These are phyloP conservation scores for Tenthredo notha DNA, from an alignment of 2,888 invertebrate genomes.

Conservation along the genomic window DNA sequence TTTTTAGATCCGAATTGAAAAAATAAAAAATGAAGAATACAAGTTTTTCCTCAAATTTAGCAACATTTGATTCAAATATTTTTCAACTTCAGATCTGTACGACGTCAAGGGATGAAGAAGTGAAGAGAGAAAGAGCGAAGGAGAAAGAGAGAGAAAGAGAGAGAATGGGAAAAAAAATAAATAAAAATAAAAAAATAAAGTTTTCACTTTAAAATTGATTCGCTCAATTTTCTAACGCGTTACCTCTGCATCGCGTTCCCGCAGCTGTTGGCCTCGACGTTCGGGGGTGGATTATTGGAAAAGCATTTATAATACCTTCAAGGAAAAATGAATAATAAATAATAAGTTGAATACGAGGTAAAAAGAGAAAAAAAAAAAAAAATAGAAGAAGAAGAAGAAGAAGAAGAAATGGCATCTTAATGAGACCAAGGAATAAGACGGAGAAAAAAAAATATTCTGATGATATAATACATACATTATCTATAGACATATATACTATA, in stretches of 20 bases:
- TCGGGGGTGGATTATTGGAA: conserved; percentile 28
- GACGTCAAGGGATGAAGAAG: not conserved
- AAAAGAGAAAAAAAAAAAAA: too few species aligned
- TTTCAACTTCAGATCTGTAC: not conserved
- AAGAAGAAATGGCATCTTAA: conserved; percentile 10
- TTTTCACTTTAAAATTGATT: conserved; percentile 46
- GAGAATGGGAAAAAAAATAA: not conserved
- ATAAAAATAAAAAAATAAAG: not conserved
- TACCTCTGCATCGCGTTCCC: conserved; percentile 12
- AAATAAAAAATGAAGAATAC: not conserved
- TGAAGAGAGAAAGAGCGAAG: not conserved
- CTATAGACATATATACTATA: too few species aligned
- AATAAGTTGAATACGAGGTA: conserved; percentile 17
- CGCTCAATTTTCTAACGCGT: conserved; percentile 44
- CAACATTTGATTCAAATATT: conserved; percentile 17
- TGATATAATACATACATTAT: not conserved
- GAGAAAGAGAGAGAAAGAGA: not conserved
- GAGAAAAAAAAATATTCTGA: not conserved
- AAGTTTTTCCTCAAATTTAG: not conserved
- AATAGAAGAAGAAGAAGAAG: too few species aligned
- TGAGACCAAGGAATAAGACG: not conserved
- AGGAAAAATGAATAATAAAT: conserved; percentile 37
- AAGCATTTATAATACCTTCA: conserved; percentile 37
- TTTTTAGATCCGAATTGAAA: not conserved
- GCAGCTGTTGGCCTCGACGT: conserved; percentile 33